Conservation (phyloP, 2,888 invertebrate species). For the Synanthedon tipuliformis region DNA sequence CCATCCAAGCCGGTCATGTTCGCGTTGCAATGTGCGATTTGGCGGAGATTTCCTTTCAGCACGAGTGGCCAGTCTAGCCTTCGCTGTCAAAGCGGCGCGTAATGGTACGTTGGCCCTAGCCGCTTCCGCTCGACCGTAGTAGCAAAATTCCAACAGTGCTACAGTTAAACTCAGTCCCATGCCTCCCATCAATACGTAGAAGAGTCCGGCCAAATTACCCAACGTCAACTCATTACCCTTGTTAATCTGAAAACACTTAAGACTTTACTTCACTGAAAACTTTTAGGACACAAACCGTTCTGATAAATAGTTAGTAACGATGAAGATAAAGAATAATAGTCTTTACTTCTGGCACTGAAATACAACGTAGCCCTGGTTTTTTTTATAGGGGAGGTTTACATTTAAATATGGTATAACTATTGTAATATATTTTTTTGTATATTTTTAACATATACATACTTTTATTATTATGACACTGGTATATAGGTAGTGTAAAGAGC, state of each 20-base stretch:
- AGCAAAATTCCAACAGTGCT: constrained; percentile 94
- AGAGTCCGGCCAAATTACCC: constrained; percentile 96
- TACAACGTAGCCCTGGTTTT: too few relatives aligned
- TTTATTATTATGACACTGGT: too few relatives aligned
- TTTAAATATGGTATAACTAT: too few relatives aligned
- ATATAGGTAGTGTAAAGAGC: too few relatives aligned
- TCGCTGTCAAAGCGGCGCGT: constrained; percentile 86
- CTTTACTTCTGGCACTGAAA: too few relatives aligned
- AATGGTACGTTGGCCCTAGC: constrained; percentile 83
- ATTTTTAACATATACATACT: too few relatives aligned
- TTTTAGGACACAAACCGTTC: too few relatives aligned
- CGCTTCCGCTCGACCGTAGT: constrained; percentile 83
- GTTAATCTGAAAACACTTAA: constrained; percentile 70
- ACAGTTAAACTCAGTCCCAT: constrained; percentile 89
- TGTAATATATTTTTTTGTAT: too few relatives aligned
- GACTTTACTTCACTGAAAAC: too few relatives aligned
- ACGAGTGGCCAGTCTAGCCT: constrained; percentile 79
- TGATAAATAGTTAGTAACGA: constrained; percentile 1
- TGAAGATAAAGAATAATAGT: too few relatives aligned
- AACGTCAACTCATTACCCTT: constrained; percentile 86
- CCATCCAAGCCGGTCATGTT: constrained; percentile 52
- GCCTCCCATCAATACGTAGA: constrained; percentile 96
- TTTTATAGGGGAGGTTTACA: too few relatives aligned
- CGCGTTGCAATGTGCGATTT: constrained; percentile 26
- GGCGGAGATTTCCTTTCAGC: constrained; percentile 22